A percentile compares a stretch with the other conserved stretches of the same genome.
phyloP scores from a whole-genome alignment of 2,888 invertebrate genomes.

The Lepetodrilus schrolli region DNA sequence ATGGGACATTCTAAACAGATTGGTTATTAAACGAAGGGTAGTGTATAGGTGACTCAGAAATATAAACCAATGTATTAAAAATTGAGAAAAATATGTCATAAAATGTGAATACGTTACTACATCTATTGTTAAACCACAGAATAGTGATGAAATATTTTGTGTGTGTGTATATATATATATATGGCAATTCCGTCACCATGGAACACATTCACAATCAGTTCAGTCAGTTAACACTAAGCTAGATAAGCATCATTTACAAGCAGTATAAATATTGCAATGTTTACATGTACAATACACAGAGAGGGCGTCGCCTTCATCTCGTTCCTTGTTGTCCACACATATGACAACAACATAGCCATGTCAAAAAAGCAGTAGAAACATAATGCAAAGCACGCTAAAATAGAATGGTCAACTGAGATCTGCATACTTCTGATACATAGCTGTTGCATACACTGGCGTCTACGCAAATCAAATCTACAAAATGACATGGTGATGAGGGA shows the following conservation, averaged over 20 bases:
- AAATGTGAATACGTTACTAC: slow-evolving; percentile 4
- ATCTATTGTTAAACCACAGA: slow-evolving; percentile 15
- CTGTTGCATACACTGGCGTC: slow-evolving; percentile 22
- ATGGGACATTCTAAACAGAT: not conserved
- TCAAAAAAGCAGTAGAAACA: not conserved
- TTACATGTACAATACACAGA: slow-evolving; percentile 3
- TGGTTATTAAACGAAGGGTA: not conserved
- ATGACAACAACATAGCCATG: not conserved
- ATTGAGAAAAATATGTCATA: not conserved
- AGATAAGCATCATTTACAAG: slow-evolving; percentile 22
- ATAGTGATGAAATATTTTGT: not conserved
- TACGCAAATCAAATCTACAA: not conserved
- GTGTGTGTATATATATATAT: not conserved
- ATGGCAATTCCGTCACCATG: slow-evolving; percentile 2
- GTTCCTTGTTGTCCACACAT: not conserved
- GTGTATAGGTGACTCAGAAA: not conserved
- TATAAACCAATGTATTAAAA: not conserved
- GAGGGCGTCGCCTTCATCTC: not conserved
- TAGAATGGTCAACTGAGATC: not conserved
- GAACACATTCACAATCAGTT: not conserved
- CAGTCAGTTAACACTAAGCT: slow-evolving; percentile 1
- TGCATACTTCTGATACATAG: not conserved
- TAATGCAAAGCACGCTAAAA: not conserved
- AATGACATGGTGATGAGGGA: not conserved
- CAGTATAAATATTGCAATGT: slow-evolving; percentile 19